Evolutionary conservation across 2,113 vertebrate species (phyloP), one percentile per base, ranked within the genome.

Genomic region (Nettapus auritus): DNA sequence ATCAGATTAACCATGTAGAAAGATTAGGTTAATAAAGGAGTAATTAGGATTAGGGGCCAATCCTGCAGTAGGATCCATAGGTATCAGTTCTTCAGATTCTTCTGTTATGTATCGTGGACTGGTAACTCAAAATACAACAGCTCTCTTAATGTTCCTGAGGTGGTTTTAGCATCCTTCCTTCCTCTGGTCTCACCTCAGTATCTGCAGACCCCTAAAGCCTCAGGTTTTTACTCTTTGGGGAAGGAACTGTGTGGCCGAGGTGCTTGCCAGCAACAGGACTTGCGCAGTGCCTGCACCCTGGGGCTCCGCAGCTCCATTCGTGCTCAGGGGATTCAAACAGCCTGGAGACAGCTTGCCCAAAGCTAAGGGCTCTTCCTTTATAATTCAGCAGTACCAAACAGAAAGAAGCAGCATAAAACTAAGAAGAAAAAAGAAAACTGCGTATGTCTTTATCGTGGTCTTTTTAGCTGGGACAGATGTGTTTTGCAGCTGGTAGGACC

Each of bases 1-100:
- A 83, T 48, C 57, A 52, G 80, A 82, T 90, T 95, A 93, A 75
- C n/a, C n/a, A 5, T n/a, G 52, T 93, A 78, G 81, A 90, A 88
- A 78, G 83, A 74, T 86, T 42, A 83, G 17, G 25, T 70, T 93
- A 92, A 86, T 92, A 71, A 78, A 86, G 44, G 44, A 75, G 23
- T 93, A 74, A 86, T 88, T 88, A 86, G 81, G 63, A 90, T 89
- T 94, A 83, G 48, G 34, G 22, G 8, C 20, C 34, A 64, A 19
- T 88, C 33, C 57, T 95, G 44, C 34, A 75, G 19, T 40, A 73
- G 86, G 56, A 89, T 84, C 38, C 60, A 48, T 52, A 38, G 0
- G 0, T 80, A 69, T 34, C 33, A 40, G 59, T 86, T 76, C 40
- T 60, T 60, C 1, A 0, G 26, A 3, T 75, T 92, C 59, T 62